Percentiles rank a stretch among this genome's conserved stretches.
phyloP scores from a whole-genome alignment of 2,113 vertebrate genomes.

The Helogale parvula region DNA sequence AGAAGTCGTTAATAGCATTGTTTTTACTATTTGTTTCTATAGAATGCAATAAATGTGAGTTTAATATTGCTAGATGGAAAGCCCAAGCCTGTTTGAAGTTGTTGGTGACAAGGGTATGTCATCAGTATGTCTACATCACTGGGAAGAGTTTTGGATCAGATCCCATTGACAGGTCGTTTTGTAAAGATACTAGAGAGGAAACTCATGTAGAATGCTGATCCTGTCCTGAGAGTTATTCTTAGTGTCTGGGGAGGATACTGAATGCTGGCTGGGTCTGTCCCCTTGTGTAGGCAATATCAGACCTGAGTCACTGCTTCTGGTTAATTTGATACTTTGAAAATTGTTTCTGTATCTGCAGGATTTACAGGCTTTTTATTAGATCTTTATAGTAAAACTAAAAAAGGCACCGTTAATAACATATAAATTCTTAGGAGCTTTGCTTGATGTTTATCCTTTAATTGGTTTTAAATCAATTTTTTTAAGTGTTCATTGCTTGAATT shows the following conservation, averaged over 20 bases:
- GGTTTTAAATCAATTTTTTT: constrained; percentile 59
- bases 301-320: background rate
- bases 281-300: background rate
- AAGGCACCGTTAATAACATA: constrained; percentile 35
- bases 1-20: background rate
- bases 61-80: background rate
- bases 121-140: background rate
- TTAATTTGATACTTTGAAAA: constrained; percentile 44
- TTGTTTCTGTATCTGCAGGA: constrained; percentile 8
- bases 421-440: background rate
- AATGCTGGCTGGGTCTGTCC: background rate
- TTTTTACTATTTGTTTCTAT: background rate
- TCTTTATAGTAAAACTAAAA: background rate
- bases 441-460: constrained; percentile 65
- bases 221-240: background rate
- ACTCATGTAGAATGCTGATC: background rate
- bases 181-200: background rate
- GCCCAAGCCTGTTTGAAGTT: background rate
- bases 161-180: background rate
- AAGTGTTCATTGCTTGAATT: constrained; percentile 33
- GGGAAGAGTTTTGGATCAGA: background rate
- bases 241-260: background rate
- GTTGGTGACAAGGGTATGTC: background rate
- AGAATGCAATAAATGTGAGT: background rate
- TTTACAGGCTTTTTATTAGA: constrained; percentile 57